Evolutionary conservation across 2,113 vertebrate species (phyloP).

Genomic region (Piprites chloris): DNA sequence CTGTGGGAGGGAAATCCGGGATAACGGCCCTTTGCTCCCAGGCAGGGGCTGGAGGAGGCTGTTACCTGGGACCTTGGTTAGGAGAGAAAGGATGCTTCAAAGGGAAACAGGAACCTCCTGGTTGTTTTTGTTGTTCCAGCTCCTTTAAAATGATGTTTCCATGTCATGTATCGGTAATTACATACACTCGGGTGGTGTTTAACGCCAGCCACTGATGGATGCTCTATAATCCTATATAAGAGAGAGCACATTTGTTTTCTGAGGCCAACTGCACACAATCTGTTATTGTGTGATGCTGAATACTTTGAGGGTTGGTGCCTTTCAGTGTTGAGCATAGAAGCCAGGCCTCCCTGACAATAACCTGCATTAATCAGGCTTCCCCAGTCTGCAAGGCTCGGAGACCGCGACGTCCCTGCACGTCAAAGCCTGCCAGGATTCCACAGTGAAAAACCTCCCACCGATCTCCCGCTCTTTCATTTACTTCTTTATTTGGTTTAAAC

Average conservation of each 20-base stretch:
- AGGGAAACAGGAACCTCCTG: neutral
- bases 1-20: neutral
- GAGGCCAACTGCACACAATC: constrained; percentile 45
- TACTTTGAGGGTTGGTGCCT: constrained; percentile 32
- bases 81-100: neutral
- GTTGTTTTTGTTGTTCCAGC: neutral
- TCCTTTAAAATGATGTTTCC: neutral
- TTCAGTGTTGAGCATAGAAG: constrained; percentile 34
- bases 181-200: neutral
- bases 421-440: neutral
- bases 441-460: neutral
- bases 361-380: constrained; percentile 58
- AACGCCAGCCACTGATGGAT: constrained; percentile 27
- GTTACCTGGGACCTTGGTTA: fast-evolving
- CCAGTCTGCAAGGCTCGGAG: neutral
- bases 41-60: neutral
- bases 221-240: neutral
- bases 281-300: constrained; percentile 40
- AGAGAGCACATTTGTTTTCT: constrained; percentile 47
- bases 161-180: neutral
- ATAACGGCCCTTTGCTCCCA: neutral
- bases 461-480: neutral
- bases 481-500: neutral
- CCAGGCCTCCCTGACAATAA: constrained; percentile 42
- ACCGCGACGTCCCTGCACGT: neutral